Evolutionary conservation across 1,140 invertebrate species (phyloP).

Genomic region (Macrocentrus cingulum): DNA sequence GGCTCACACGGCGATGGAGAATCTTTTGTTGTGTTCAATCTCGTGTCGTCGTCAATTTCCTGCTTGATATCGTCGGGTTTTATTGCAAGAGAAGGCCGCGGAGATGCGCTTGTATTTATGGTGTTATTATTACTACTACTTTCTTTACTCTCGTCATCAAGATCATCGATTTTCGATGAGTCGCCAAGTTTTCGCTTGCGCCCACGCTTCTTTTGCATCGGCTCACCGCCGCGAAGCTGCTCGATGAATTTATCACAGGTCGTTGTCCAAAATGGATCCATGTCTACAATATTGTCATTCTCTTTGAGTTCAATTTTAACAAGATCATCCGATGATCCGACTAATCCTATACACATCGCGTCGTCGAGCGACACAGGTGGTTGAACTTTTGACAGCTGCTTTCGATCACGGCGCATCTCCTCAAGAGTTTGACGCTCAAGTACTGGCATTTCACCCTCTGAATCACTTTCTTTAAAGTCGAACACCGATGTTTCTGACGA

Average conservation of each 20-base stretch:
- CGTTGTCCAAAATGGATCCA: constrained; percentile 64
- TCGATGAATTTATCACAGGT: constrained; percentile 74
- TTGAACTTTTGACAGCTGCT: constrained; percentile 57
- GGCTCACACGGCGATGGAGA: no score
- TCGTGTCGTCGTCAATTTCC: constrained; percentile 30
- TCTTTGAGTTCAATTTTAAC: constrained; percentile 54
- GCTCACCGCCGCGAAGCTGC: constrained; percentile 64
- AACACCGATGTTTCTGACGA: constrained; percentile 68
- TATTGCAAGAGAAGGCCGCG: constrained; percentile 27
- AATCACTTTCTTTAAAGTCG: constrained; percentile 65
- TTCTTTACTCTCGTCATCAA: constrained; percentile 33
- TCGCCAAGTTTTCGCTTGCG: constrained; percentile 55
- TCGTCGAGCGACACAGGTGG: constrained; percentile 55
- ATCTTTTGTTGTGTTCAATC: constrained; percentile 3
- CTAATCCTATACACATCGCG: constrained; percentile 45
- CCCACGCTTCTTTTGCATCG: constrained; percentile 60
- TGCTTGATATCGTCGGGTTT: constrained; percentile 47
- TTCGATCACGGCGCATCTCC: constrained; percentile 61
- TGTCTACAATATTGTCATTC: constrained; percentile 46
- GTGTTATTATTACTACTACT: constrained; percentile 7
- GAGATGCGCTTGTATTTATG: neutral
- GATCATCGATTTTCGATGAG: constrained; percentile 38
- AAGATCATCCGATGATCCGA: constrained; percentile 47
- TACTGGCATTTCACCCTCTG: constrained; percentile 63
- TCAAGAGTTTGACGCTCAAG: constrained; percentile 62